Base-by-base conservation (phyloP, 2,797 vertebrate species). In the Ficedula albicollis region DNA sequence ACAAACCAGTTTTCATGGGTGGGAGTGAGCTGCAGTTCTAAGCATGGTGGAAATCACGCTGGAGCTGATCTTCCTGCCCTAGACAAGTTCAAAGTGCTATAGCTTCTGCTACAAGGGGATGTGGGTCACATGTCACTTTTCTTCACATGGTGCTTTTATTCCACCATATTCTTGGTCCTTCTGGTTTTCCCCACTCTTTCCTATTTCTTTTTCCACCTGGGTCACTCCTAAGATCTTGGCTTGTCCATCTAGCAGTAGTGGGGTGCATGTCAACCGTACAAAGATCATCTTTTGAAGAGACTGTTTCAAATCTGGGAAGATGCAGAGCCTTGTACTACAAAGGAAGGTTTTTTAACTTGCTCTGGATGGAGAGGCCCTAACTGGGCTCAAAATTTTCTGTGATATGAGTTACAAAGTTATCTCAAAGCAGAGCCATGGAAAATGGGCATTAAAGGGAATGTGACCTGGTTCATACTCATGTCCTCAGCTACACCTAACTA, bases 1-100 rank as follows among this genome's bases (percentile, higher is more conserved):
- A 60, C 84, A 95, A 96, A 95, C 75, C 72, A 64, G 75, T 96
- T 96, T 74, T 70, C 52, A 70, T 8, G 0, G 15, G 75, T 87
- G 75, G 84, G 87, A 93, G 68, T 26, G 39, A 92, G 75, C 44
- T 82, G 77, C 39, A 32, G 43, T 75, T 89, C 80, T 66, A 32
- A 87, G 84, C 43, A 43, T 3, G 3, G 39, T 83, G 56, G 64
- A 91, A 96, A 83, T 68, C 68, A 79, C 0, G 0, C 55, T 51
- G 67, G 6, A 69, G 84, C 43, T 89, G 86, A 73, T 4, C 11
- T 56, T 87, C 59, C 68, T 87, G 82, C 60, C 25, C 43, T 34
- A 55, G 27, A 43, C 2, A 1, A 48, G 63, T 69, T 89, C 36
- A 49, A 68, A 84, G 81, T 75, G 12, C 27, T 20, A 19, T 13